phyloP scores from a whole-genome alignment of 2,113 vertebrate genomes.

The Microtus montanus region DNA sequence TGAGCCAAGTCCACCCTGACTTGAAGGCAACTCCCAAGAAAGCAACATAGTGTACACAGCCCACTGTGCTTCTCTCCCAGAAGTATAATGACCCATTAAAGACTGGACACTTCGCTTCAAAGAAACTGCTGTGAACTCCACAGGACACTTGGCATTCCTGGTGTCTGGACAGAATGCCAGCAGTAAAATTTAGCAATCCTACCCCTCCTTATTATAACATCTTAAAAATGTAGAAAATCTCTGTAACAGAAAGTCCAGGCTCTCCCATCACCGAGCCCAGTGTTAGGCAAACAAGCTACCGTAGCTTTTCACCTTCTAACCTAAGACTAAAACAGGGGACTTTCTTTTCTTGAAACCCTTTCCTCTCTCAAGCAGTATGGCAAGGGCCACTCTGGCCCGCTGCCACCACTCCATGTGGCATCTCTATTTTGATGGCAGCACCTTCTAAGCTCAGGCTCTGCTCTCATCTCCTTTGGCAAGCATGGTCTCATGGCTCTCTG shows the following conservation, averaged over 20 bases:
- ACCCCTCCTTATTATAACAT: not conserved
- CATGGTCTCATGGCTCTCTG: not conserved
- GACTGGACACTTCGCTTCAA: not conserved
- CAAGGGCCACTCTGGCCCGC: not conserved
- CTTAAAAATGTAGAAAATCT: slow-evolving; percentile 20
- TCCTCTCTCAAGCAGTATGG: not conserved
- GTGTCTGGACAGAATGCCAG: not conserved
- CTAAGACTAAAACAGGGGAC: not conserved
- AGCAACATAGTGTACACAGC: not conserved
- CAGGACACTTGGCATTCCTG: not conserved
- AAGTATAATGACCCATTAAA: not conserved
- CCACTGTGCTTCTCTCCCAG: not conserved
- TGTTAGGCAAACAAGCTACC: not conserved
- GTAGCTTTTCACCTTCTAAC: not conserved
- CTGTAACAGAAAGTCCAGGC: not conserved
- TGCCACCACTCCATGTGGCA: not conserved
- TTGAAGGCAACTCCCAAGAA: not conserved
- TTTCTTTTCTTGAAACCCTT: not conserved
- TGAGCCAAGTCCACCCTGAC: not conserved
- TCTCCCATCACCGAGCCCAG: not conserved
- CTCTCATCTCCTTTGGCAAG: not conserved
- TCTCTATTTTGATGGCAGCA: not conserved
- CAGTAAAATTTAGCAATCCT: not conserved
- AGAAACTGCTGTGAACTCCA: not conserved
- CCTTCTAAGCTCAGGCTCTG: not conserved